Conservation (phyloP, 2,113 vertebrate species). For the Sciurus niger region DNA sequence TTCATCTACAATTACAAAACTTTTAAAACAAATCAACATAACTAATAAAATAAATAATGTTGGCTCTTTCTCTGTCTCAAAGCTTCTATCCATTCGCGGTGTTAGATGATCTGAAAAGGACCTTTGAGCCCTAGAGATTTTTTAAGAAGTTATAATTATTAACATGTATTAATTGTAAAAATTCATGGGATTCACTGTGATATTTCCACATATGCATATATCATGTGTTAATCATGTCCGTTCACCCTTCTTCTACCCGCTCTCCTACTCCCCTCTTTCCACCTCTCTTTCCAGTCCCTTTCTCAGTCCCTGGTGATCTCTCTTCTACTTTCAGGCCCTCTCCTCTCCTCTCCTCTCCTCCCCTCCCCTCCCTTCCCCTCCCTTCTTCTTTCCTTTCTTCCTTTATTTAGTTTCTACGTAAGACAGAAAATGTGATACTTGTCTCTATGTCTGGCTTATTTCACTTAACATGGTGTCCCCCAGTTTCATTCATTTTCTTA, state of each 20-base stretch:
- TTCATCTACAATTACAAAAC: not conserved
- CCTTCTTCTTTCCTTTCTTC: too few species aligned
- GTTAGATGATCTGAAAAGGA: not conserved
- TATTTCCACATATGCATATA: not conserved
- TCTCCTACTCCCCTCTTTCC: not conserved
- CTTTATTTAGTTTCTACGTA: not conserved
- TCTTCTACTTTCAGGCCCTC: not conserved
- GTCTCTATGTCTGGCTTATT: not conserved
- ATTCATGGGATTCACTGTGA: not conserved
- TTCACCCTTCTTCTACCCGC: not conserved
- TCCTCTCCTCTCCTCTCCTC: too few species aligned
- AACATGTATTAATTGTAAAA: not conserved
- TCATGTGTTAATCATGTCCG: not conserved
- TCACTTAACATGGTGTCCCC: too few species aligned
- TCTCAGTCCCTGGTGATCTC: not conserved
- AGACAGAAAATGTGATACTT: not conserved
- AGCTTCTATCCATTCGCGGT: not conserved
- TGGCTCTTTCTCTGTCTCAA: not conserved
- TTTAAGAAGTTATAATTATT: not conserved
- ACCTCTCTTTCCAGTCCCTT: not conserved
- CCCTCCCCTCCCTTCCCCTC: too few species aligned
- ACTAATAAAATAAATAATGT: constrained; percentile 26
- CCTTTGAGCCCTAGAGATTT: not conserved
- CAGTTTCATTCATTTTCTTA: too few species aligned
- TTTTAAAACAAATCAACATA: not conserved